These are phyloP conservation scores for Elymnias hypermnestra DNA, from an alignment of 1,140 invertebrate species.

Conservation along the genomic window DNA sequence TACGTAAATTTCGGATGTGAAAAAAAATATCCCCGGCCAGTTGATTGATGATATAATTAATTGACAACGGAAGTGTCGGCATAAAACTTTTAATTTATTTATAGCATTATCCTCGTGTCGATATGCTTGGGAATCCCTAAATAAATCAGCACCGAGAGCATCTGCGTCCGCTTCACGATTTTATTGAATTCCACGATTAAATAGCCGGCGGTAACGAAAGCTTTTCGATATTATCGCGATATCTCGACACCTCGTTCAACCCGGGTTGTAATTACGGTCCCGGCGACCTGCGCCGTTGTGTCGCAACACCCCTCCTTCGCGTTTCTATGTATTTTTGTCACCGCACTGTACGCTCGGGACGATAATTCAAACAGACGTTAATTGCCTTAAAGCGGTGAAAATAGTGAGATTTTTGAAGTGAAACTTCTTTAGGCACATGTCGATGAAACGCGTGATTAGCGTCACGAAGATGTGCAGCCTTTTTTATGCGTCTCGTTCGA, in stretches of 20 bases:
- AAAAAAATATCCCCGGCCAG: too few relatives aligned
- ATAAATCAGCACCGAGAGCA: conserved; percentile 40
- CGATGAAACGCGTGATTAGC: too few relatives aligned
- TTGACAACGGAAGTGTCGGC: conserved; percentile 1
- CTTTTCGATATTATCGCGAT: conserved; percentile 53
- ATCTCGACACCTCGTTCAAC: conserved; percentile 40
- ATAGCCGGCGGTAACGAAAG: conserved; percentile 35
- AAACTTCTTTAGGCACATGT: too few relatives aligned
- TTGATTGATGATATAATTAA: background rate
- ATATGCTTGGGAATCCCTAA: conserved; percentile 19
- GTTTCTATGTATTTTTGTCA: too few relatives aligned
- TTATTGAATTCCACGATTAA: conserved; percentile 63
- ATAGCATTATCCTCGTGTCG: conserved; percentile 4
- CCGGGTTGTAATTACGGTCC: conserved; percentile 12
- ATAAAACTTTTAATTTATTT: conserved; percentile 2
- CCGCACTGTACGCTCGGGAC: too few relatives aligned
- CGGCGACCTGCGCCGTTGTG: conserved; percentile 18
- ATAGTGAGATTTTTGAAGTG: too few relatives aligned
- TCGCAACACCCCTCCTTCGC: too few relatives aligned
- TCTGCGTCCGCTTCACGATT: conserved; percentile 34
- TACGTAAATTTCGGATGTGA: too few relatives aligned
- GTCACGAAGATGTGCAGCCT: too few relatives aligned
- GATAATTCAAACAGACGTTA: too few relatives aligned
- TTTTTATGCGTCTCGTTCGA: too few relatives aligned
- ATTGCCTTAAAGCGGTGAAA: too few relatives aligned